Conservation (phyloP, 2,797 vertebrate species). For the Pipistrellus kuhlii region DNA sequence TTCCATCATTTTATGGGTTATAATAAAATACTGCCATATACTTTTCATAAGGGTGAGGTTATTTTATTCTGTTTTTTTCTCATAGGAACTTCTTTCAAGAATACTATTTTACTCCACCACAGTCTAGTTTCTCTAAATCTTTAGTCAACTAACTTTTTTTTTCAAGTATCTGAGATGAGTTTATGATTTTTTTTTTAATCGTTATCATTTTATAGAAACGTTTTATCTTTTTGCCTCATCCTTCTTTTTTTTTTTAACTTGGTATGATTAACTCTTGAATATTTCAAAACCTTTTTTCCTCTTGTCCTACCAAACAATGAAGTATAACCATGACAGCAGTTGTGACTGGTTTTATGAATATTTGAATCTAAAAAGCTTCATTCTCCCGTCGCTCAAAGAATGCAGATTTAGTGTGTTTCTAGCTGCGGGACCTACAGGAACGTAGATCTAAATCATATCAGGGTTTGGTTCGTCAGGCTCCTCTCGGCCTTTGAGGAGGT, state of each 20-base stretch:
- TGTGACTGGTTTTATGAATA: slow-evolving; percentile 49
- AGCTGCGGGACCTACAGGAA: not conserved
- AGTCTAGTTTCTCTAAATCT: slow-evolving; percentile 36
- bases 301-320: not conserved
- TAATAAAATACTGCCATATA: slow-evolving; percentile 57
- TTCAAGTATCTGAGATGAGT: not conserved
- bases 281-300: slow-evolving; percentile 41
- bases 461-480: not conserved
- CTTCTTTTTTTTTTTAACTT: slow-evolving; percentile 54
- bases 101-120: not conserved
- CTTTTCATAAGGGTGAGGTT: slow-evolving; percentile 21
- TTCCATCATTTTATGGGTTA: slow-evolving; percentile 52
- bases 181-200: not conserved
- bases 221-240: slow-evolving; percentile 35
- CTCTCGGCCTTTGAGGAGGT: not conserved
- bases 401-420: not conserved
- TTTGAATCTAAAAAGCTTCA: slow-evolving; percentile 46
- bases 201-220: slow-evolving; percentile 40
- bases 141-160: slow-evolving; percentile 49
- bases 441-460: not conserved
- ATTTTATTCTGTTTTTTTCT: slow-evolving; percentile 51
- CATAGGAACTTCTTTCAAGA: not conserved
- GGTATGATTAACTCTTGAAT: slow-evolving; percentile 20
- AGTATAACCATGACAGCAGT: slow-evolving; percentile 38
- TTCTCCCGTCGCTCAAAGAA: not conserved